These are phyloP conservation scores for Limnephilus auricula DNA, from an alignment of 2,888 invertebrate species.

Conservation along the genomic window DNA sequence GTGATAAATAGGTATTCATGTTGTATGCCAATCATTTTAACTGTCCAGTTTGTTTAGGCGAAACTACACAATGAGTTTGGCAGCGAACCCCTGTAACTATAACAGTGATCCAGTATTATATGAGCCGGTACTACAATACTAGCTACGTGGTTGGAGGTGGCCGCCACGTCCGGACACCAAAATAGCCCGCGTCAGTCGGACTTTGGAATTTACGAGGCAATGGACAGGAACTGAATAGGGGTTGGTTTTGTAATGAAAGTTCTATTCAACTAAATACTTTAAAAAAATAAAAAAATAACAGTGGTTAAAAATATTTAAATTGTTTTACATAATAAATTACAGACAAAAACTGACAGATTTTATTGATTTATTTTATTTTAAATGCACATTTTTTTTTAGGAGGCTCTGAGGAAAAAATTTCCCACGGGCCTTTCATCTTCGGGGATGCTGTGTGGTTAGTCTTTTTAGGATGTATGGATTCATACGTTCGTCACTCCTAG, in stretches of 20 bases:
- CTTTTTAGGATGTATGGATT: no score
- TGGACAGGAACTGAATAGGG: slow-evolving; percentile 2
- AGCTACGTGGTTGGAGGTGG: not conserved
- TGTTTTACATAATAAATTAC: no score
- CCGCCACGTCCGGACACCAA: not conserved
- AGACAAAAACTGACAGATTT: no score
- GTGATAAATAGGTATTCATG: not conserved
- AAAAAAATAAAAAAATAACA: no score
- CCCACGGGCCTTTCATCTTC: no score
- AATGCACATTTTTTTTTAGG: no score
- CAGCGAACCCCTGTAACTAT: not conserved
- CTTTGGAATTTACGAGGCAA: not conserved
- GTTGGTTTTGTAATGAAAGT: not conserved
- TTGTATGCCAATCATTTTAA: not conserved
- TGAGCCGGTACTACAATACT: not conserved
- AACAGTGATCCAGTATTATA: not conserved
- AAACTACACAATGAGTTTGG: not conserved
- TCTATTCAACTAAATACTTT: not conserved
- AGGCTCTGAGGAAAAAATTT: no score
- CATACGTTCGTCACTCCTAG: no score
- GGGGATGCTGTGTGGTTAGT: no score
- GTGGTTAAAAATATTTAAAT: no score
- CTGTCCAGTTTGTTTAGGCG: not conserved
- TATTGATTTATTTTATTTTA: no score
- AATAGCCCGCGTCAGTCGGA: not conserved